Conservation (phyloP, 2,888 invertebrate species). For the Coleophora flavipennella region DNA sequence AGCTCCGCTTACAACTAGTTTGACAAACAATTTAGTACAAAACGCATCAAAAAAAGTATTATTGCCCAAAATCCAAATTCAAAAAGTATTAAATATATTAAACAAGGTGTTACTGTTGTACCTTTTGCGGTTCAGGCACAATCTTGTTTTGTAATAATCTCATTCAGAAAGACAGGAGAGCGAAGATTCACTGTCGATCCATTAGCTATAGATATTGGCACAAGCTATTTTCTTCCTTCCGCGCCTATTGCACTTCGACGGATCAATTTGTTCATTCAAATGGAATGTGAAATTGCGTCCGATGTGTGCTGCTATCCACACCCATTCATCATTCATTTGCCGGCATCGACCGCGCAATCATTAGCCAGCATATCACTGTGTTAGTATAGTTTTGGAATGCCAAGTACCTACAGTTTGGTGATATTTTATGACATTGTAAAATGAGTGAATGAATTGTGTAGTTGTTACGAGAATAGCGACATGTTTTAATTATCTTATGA, state of each 20-base stretch:
- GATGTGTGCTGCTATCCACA: conserved; percentile 6
- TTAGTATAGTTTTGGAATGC: neutral
- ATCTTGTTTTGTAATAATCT: conserved; percentile 22
- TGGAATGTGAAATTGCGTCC: neutral
- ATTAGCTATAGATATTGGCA: conserved; percentile 34
- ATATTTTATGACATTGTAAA: neutral
- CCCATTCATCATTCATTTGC: conserved; percentile 1
- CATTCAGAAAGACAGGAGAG: conserved; percentile 1
- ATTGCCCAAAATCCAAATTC: conserved; percentile 64
- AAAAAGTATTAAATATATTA: conserved; percentile 60
- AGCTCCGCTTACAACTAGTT: conserved; percentile 44
- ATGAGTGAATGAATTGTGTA: neutral
- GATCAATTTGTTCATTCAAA: conserved; percentile 39
- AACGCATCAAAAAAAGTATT: conserved; percentile 64
- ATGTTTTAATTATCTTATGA: too few relatives aligned
- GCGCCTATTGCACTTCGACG: conserved; percentile 39
- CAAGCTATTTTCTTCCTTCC: conserved; percentile 53
- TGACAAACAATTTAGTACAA: conserved; percentile 62
- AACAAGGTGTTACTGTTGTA: conserved; percentile 43
- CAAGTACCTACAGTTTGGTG: neutral
- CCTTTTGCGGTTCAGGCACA: conserved; percentile 36
- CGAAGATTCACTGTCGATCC: conserved; percentile 11
- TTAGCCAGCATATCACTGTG: neutral
- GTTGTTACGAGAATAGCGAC: neutral
- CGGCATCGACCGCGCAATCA: neutral